Evolutionary conservation across 2,113 vertebrate species (phyloP).

Genomic region (Mirza zaza): DNA sequence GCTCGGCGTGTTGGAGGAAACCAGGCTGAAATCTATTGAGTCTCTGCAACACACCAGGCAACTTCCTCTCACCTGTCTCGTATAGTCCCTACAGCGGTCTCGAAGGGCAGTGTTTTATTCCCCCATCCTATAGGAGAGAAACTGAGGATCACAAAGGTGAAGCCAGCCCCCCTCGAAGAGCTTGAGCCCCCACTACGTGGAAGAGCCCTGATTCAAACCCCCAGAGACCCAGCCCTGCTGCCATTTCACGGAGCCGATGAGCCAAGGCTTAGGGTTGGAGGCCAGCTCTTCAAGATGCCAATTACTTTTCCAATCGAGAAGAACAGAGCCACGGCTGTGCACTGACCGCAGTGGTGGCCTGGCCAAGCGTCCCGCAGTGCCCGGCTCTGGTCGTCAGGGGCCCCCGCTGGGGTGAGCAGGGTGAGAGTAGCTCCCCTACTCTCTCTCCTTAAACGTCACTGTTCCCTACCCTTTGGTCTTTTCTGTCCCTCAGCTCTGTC

Average conservation of each 20-base stretch:
- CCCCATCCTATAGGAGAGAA: not conserved
- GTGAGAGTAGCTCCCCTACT: not conserved
- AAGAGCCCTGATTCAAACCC: not conserved
- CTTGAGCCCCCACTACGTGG: not conserved
- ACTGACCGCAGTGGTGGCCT: not conserved
- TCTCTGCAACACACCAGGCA: not conserved
- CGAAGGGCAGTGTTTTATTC: not conserved
- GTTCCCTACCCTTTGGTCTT: not conserved
- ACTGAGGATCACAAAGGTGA: not conserved
- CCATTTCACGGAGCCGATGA: not conserved
- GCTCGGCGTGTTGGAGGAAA: not conserved
- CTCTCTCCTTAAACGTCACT: not conserved
- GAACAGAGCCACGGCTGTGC: accelerated
- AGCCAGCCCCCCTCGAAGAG: not conserved
- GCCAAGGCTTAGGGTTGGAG: not conserved
- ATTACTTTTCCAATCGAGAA: not conserved
- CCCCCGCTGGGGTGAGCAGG: not conserved
- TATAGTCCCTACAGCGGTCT: not conserved
- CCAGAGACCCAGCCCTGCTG: not conserved
- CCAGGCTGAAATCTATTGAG: not conserved
- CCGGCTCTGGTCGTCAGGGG: not conserved
- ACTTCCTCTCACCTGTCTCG: not conserved
- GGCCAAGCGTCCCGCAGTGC: not conserved
- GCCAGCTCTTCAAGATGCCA: not conserved
- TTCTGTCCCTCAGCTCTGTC: not conserved